A percentile compares a stretch with the other conserved stretches of the same genome.
These are phyloP conservation scores for Thumatha senex DNA, from an alignment of 2,888 invertebrate genomes.

Conservation along the genomic window DNA sequence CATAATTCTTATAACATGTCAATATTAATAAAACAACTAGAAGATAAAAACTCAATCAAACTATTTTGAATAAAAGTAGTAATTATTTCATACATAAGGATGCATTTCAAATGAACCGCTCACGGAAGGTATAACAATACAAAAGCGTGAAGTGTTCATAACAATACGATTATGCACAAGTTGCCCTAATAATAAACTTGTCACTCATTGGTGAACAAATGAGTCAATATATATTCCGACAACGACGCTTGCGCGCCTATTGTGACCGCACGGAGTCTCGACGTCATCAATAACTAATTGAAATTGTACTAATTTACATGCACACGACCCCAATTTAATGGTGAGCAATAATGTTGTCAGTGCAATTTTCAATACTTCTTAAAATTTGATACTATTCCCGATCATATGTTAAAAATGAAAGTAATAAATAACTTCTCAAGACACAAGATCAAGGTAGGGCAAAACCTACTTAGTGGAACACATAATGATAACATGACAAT, in stretches of 20 bases:
- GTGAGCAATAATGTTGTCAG: too few relatives aligned
- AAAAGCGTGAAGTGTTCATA: slow-evolving; percentile 2
- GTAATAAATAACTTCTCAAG: too few relatives aligned
- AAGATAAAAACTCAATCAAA: too few relatives aligned
- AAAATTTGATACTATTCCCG: too few relatives aligned
- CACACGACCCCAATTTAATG: too few relatives aligned
- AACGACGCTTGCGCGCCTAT: slow-evolving; percentile 3
- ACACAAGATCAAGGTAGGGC: too few relatives aligned
- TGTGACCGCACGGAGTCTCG: slow-evolving; percentile 3
- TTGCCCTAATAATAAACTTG: slow-evolving; percentile 10
- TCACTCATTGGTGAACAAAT: slow-evolving; percentile 12
- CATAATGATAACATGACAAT: too few relatives aligned
- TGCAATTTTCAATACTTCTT: too few relatives aligned
- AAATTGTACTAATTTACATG: neutral
- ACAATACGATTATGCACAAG: slow-evolving; percentile 9
- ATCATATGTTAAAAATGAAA: too few relatives aligned
- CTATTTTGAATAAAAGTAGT: neutral
- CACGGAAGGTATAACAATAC: slow-evolving; percentile 9
- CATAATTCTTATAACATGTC: too few relatives aligned
- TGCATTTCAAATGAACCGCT: neutral
- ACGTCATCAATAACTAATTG: neutral
- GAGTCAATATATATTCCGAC: slow-evolving; percentile 9
- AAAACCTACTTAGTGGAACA: too few relatives aligned
- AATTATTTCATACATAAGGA: neutral
- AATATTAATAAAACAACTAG: too few relatives aligned